phyloP scores from a whole-genome alignment of 1,140 invertebrate genomes.

The Neodiprion fabricii region DNA sequence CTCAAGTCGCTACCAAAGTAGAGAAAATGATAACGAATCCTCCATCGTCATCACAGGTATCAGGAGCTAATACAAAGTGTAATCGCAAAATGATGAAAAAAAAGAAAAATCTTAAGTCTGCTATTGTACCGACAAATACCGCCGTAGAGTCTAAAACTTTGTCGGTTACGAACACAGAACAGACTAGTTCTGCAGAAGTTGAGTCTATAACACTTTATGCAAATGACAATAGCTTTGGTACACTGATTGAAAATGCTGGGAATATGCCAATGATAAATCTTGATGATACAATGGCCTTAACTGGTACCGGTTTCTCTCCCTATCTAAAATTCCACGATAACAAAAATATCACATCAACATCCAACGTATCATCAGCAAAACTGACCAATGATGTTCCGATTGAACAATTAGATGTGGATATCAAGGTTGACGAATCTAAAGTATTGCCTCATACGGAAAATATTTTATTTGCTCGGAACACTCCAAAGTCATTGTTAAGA shows the following conservation, averaged over 20 bases:
- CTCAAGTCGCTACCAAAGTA: neutral
- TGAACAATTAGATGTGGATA: neutral
- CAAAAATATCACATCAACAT: conserved; percentile 25
- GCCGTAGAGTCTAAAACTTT: neutral
- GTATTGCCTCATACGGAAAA: conserved; percentile 18
- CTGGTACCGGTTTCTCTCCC: conserved; percentile 48
- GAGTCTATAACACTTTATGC: conserved; percentile 53
- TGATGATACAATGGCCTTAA: conserved; percentile 43
- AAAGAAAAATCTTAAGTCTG: neutral
- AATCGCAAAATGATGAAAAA: neutral
- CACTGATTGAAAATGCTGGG: conserved; percentile 28
- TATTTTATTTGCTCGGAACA: conserved; percentile 42
- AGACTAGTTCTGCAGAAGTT: neutral
- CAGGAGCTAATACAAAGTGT: neutral
- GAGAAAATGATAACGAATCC: neutral
- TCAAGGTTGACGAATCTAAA: neutral
- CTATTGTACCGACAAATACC: neutral
- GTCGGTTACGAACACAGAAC: neutral
- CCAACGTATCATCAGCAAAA: neutral
- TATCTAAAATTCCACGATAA: conserved; percentile 47
- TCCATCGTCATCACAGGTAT: neutral
- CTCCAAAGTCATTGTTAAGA: conserved; percentile 49
- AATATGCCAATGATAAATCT: conserved; percentile 45
- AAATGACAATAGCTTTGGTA: conserved; percentile 34
- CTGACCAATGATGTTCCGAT: neutral